These are phyloP conservation scores for Brachypteracias leptosomus DNA, from an alignment of 2,113 vertebrate genomes.

Conservation along the genomic window DNA sequence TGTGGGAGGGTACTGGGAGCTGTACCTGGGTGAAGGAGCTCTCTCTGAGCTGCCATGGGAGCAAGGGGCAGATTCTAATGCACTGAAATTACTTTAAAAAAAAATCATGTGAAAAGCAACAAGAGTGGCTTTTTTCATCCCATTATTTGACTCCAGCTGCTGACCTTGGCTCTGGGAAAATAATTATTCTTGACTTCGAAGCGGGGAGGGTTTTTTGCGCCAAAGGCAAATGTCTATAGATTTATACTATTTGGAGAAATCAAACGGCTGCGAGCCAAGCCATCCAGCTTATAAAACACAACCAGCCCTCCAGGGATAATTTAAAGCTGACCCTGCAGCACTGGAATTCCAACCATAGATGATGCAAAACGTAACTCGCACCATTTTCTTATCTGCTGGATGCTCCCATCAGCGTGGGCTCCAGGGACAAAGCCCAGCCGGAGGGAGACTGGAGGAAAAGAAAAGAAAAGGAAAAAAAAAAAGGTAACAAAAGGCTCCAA, in stretches of 20 bases:
- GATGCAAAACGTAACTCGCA: not conserved
- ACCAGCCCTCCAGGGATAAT: slow-evolving; percentile 35
- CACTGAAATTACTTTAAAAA: not conserved
- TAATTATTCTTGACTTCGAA: slow-evolving; percentile 53
- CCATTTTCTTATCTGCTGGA: slow-evolving; percentile 42
- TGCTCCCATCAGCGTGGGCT: not conserved
- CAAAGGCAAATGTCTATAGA: slow-evolving; percentile 61
- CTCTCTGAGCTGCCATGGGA: not conserved
- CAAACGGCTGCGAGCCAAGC: slow-evolving; percentile 31
- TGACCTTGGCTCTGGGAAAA: slow-evolving; percentile 66
- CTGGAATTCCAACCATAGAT: slow-evolving; percentile 31
- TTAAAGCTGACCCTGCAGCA: slow-evolving; percentile 47
- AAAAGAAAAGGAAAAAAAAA: too few species aligned
- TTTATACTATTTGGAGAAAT: slow-evolving; percentile 62
- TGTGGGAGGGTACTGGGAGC: not conserved
- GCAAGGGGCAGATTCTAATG: not conserved
- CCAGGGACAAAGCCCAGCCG: not conserved
- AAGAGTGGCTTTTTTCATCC: not conserved
- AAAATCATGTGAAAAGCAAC: slow-evolving; percentile 2
- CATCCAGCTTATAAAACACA: slow-evolving; percentile 54
- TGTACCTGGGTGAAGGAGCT: not conserved
- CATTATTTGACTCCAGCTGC: slow-evolving; percentile 56
- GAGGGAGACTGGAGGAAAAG: not conserved
- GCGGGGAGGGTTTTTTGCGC: not conserved
- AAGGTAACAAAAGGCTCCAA: not conserved